Evolutionary conservation across 2,888 invertebrate species (phyloP), one percentile per base, ranked within the genome.

Genomic region (Nasonia oneida): DNA sequence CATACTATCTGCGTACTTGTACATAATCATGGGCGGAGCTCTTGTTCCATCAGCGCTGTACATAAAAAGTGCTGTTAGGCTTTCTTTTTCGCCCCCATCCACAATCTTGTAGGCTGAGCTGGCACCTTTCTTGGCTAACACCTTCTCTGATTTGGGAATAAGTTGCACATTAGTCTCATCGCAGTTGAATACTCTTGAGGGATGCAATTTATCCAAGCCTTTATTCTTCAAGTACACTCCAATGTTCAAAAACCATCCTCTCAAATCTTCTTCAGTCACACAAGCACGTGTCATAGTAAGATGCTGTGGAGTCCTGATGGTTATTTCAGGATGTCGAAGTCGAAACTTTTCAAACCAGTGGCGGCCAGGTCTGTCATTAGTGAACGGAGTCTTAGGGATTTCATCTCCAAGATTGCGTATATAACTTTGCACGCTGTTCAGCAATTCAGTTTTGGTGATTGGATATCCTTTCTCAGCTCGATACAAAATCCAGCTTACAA

Each of bases 111-210:
- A 23, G 23, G 23, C 23, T 23, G 23, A 23, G 23, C 23, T 23
- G 23, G 23, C 23, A 23, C 23, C 23, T 23, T 23, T 23, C 23
- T 23, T 23, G 23, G 23, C 23, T 23, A 23, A 23, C 23, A 23
- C 23, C 23, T 23, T 23, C 23, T 23, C 23, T 23, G 23, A 23
- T 23, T 23, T 23, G 23, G 23, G 23, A 23, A 23, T 23, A 23
- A 23, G 23, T 23, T 23, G 23, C 23, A 23, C 23, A 23, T n/a
- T 23, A n/a, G n/a, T n/a, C 83, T 89, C 89, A 61, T 88, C 89
- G 18, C 86, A 87, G 83, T 89, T 90, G 53, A 87, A 90, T 18
- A 90, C 74, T 53, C 89, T 47, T 50, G 73, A 77, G 23, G 90
- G 87, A 83, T 89, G 85, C 39, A 81, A 77, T 6, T 73, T 33